phyloP scores from a whole-genome alignment of 1,140 invertebrate species.

The Augochlora pura region DNA sequence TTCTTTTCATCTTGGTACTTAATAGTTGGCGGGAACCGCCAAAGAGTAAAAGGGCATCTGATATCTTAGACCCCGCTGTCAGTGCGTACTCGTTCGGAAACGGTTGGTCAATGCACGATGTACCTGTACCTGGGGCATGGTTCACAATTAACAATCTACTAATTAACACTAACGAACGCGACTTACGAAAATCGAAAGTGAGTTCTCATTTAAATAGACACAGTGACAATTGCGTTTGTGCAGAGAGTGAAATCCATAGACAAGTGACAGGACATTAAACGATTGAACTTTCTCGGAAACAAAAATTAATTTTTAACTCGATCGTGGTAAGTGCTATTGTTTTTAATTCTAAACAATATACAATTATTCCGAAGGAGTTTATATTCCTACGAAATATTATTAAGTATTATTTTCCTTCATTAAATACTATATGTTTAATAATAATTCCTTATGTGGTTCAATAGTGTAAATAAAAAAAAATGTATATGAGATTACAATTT shows the following conservation, averaged over 20 bases:
- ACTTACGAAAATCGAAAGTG: neutral
- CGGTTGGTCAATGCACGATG: neutral
- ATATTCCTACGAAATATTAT: too few relatives aligned
- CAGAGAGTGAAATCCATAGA: neutral
- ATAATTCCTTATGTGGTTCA: too few relatives aligned
- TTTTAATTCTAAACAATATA: too few relatives aligned
- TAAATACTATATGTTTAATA: too few relatives aligned
- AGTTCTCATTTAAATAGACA: too few relatives aligned
- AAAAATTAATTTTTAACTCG: neutral
- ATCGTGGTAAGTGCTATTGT: neutral
- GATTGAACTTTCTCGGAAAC: too few relatives aligned
- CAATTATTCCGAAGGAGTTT: too few relatives aligned
- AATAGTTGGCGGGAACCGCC: conserved; percentile 1
- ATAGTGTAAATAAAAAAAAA: too few relatives aligned
- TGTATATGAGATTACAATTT: too few relatives aligned
- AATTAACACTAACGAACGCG: neutral
- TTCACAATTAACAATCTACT: neutral
- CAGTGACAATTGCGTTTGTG: neutral
- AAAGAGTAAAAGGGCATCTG: conserved; percentile 15
- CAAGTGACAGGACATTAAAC: too few relatives aligned
- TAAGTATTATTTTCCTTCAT: too few relatives aligned
- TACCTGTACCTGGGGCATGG: neutral
- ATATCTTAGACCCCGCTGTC: neutral
- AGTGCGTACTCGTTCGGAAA: conserved; percentile 23
- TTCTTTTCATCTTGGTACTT: neutral